These are phyloP conservation scores for Cecidostiba fungosa DNA, from an alignment of 2,888 invertebrate species.

Conservation along the genomic window DNA sequence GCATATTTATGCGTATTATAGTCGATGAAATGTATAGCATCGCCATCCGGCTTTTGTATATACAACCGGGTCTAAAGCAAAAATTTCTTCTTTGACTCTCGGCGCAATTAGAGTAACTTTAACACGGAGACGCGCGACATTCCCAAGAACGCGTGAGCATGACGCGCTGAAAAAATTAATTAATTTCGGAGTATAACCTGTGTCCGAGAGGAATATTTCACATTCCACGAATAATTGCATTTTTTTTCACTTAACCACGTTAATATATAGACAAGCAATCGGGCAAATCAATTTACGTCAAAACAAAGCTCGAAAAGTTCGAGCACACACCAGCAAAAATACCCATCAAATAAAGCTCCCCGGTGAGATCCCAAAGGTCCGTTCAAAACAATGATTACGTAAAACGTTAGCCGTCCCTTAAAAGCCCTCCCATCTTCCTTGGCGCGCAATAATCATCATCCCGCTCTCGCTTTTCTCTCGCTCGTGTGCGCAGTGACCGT, in stretches of 20 bases:
- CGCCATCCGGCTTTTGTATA: not conserved
- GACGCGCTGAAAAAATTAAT: too few species aligned
- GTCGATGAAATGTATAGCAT: not conserved
- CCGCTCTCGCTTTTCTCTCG: not conserved
- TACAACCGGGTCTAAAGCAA: not conserved
- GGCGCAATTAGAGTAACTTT: not conserved
- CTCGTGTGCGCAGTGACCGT: not conserved
- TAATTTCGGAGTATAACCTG: too few species aligned
- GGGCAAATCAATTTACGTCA: not conserved
- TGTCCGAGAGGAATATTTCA: too few species aligned
- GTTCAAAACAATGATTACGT: constrained; percentile 8
- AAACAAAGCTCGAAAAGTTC: not conserved
- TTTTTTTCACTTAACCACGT: too few species aligned
- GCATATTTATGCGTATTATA: constrained; percentile 42
- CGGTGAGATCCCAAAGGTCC: not conserved
- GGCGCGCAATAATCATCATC: not conserved
- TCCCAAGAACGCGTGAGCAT: too few species aligned
- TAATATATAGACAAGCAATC: too few species aligned
- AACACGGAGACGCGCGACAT: too few species aligned
- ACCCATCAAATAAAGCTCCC: too few species aligned
- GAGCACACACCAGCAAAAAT: too few species aligned
- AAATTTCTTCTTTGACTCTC: constrained; percentile 5
- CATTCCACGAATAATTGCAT: too few species aligned
- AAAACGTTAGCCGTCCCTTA: not conserved
- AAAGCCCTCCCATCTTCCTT: not conserved